Base-by-base conservation (phyloP, 2,888 invertebrate species). In the Coelinius sp. region DNA sequence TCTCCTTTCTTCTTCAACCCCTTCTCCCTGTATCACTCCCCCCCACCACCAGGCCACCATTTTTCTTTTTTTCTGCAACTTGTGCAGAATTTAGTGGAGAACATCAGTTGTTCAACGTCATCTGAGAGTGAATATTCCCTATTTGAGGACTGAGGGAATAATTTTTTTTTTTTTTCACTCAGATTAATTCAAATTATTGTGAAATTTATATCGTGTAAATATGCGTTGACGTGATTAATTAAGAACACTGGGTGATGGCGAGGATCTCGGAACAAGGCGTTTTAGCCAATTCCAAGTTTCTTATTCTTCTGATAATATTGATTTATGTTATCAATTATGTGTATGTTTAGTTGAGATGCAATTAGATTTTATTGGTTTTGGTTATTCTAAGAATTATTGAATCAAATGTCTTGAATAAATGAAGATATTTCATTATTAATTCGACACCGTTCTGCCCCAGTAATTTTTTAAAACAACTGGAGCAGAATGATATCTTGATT, bases 1-100 rank as follows among this genome's bases (percentile, higher is more conserved):
- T 46, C 68, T 44, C 53, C 22, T 41, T 27, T 24, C 53, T 52
- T 14, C 44, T n/a, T 68, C 68, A 53, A 46, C 59, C 67, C 73
- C 46, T 76, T 64, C 68, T 67, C 70, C 73, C 38, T 71, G 68
- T 59, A 68, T 71, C 59, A 52, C 73, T 56, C 70, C 62, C 71
- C 52, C 62, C 71, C 73, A 73, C 70, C 71, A 62, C 72, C 68
- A 46, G 20, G 25, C 12, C 52, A 41, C 41, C 41, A 10, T 10
- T 41, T 41, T 41, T 7, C 7, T 3, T 8, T 2, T 81, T 84
- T 85, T 85, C 83, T 84, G 86, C 86, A 85, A 82, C 82, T 85
- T 85, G 82, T 82, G 84, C 86, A 85, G 84, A 86, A 84, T 85
- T 84, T 81, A 82, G 78, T 81, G 82, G 79, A 82, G 80, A 84